Percentiles rank a stretch among this genome's conserved stretches.
Conservation (phyloP, 2,888 invertebrate species). For the Lamellibrachia satsuma region DNA sequence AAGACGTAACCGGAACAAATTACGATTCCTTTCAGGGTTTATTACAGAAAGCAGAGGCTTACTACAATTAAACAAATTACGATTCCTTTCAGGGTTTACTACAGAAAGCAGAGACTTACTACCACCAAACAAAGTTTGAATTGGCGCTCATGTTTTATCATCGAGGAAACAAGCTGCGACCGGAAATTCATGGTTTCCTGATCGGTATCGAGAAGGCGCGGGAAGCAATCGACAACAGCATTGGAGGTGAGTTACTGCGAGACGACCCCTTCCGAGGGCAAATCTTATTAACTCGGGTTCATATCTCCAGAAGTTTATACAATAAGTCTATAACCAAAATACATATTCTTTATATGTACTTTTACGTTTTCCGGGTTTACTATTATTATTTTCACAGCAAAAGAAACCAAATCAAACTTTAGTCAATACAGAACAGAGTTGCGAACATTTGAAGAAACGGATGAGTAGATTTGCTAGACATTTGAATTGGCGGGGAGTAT, state of each 20-base stretch:
- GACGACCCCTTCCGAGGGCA: neutral
- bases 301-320: neutral
- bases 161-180: conserved; percentile 83
- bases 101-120: conserved; percentile 91
- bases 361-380: neutral
- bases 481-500: too few relatives aligned
- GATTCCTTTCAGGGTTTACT: conserved; percentile 72
- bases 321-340: conserved; percentile 19
- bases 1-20: too few relatives aligned
- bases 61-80: conserved; percentile 82
- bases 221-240: conserved; percentile 92
- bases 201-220: conserved; percentile 90
- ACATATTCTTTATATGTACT: neutral
- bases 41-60: conserved; percentile 87
- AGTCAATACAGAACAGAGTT: too few relatives aligned
- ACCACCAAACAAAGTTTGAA: conserved; percentile 91
- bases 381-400: too few relatives aligned
- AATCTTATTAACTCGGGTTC: neutral
- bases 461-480: too few relatives aligned
- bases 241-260: conserved; percentile 69
- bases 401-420: too few relatives aligned
- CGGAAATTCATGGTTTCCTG: conserved; percentile 79
- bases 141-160: conserved; percentile 91
- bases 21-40: conserved; percentile 68
- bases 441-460: too few relatives aligned